Percentiles rank a stretch among this genome's conserved stretches.
phyloP scores from a whole-genome alignment of 2,113 vertebrate genomes.

The Telmatochromis sp. region DNA sequence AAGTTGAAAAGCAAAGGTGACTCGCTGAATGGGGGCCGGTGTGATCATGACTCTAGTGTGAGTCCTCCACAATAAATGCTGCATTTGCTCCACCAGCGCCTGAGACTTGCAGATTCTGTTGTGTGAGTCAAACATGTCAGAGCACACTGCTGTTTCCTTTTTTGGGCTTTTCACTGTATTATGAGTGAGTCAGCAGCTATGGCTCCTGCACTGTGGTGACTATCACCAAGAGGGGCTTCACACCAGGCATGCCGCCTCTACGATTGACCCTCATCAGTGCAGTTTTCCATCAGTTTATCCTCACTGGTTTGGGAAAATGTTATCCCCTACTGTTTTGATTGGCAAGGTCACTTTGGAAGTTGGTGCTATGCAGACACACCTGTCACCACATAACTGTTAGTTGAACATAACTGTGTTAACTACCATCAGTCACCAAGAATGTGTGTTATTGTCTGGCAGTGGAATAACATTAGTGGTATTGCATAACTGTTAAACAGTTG shows the following conservation, averaged over 20 bases:
- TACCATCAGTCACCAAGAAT: background rate
- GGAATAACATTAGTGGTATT: background rate
- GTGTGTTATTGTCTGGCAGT: background rate
- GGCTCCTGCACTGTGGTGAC: constrained; percentile 13
- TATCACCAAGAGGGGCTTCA: constrained; percentile 12
- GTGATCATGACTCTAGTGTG: constrained; percentile 9
- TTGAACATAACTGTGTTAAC: background rate
- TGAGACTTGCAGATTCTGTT: background rate
- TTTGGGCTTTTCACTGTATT: constrained; percentile 63
- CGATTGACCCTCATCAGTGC: background rate
- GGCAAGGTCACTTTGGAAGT: background rate
- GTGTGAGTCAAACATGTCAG: constrained; percentile 50
- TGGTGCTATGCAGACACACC: background rate
- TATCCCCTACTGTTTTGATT: background rate
- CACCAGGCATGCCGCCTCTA: background rate
- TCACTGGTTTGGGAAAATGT: background rate
- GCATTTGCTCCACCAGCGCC: constrained; percentile 1
- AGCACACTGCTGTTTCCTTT: constrained; percentile 49
- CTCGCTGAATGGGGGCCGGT: background rate
- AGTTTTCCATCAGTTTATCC: background rate
- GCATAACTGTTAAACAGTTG: background rate
- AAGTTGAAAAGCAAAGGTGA: constrained; percentile 8
- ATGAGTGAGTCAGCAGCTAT: constrained; percentile 49
- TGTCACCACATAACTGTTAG: background rate
- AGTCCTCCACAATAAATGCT: constrained; percentile 10